Percentiles rank a stretch among this genome's conserved stretches.
phyloP scores from a whole-genome alignment of 2,888 invertebrate genomes.

The Lapara coniferarum region DNA sequence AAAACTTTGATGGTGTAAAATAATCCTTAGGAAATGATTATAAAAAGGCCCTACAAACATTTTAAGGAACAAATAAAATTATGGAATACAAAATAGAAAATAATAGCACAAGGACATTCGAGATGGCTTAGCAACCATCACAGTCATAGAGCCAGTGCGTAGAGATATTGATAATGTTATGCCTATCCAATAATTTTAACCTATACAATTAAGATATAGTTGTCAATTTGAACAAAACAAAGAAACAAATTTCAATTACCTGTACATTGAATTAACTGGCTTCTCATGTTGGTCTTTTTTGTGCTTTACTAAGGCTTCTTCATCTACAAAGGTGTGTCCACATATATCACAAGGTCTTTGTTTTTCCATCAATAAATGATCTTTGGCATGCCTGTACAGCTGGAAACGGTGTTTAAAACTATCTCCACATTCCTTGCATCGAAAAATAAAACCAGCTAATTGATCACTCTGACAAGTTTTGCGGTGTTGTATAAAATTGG shows the following conservation, averaged over 20 bases:
- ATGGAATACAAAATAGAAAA: no score
- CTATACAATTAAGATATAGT: no score
- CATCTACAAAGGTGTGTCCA: constrained; percentile 60
- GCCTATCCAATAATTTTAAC: no score
- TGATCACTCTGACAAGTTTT: constrained; percentile 63
- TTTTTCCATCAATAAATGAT: constrained; percentile 62
- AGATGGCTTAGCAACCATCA: no score
- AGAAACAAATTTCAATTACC: constrained; percentile 43
- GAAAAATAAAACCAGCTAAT: constrained; percentile 60
- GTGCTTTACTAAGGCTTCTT: constrained; percentile 62
- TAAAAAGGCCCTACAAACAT: neutral
- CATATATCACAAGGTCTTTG: constrained; percentile 69
- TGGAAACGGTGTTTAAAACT: constrained; percentile 65
- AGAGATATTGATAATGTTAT: no score
- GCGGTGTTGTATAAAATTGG: constrained; percentile 60
- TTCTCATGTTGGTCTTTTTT: constrained; percentile 60
- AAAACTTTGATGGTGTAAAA: neutral
- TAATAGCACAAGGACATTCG: no score
- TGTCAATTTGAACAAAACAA: no score
- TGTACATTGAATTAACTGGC: constrained; percentile 53
- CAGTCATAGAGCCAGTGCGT: no score
- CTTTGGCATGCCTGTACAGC: constrained; percentile 69
- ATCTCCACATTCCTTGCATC: constrained; percentile 71
- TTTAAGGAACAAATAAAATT: no score
- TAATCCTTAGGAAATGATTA: neutral